phyloP scores from a whole-genome alignment of 92 coral and sea anemone genomes.

The Isaurus tuberculatus region DNA sequence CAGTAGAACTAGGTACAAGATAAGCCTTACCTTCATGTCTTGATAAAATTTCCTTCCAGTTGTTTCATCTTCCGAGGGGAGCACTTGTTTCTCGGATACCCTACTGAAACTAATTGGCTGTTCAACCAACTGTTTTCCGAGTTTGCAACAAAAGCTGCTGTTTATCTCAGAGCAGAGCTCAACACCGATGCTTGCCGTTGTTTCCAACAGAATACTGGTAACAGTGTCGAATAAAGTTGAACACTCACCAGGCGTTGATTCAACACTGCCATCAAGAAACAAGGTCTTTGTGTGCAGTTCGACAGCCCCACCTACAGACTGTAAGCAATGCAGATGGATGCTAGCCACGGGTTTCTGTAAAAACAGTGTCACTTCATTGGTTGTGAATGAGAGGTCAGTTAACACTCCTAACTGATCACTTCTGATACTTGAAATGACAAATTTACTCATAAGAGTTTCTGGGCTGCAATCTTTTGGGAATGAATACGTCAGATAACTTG shows the following conservation, averaged over 20 bases:
- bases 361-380: neutral
- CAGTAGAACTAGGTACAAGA: too few relatives aligned
- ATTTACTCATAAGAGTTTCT: neutral
- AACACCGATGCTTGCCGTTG: neutral
- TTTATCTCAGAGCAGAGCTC: neutral
- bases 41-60: neutral
- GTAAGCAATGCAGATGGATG: slow-evolving; percentile 3
- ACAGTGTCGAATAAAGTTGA: neutral
- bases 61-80: slow-evolving; percentile 1
- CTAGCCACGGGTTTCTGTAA: neutral
- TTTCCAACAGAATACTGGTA: neutral
- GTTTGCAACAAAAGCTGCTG: neutral
- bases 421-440: neutral
- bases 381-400: neutral
- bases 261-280: neutral
- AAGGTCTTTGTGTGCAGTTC: slow-evolving; percentile 15
- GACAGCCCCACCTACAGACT: neutral
- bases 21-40: slow-evolving; percentile 20
- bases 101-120: neutral
- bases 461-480: neutral
- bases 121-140: neutral
- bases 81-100: neutral
- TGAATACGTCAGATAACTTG: neutral
- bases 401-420: neutral
- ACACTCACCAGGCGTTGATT: neutral